Base-by-base conservation (phyloP, 2,888 invertebrate species). In the Scrobipalpa atriplicella region DNA sequence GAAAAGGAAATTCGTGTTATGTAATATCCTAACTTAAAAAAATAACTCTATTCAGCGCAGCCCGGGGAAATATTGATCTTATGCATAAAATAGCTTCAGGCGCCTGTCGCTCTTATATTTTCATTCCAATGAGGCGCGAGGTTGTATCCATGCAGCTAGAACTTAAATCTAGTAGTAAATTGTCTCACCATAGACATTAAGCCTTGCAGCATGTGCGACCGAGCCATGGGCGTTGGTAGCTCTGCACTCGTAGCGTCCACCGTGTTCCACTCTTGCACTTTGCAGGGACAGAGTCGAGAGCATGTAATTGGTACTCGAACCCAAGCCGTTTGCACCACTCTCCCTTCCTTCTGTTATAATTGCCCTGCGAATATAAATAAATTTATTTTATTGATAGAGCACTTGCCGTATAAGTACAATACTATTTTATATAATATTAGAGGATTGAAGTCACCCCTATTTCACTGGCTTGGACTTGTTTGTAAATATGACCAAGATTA, bases 161-260 rank as follows among this genome's bases (percentile, higher is more conserved):
- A 3, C 29, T 29, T 29, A 3, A 3, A 29, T 5, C 36, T 10
- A 36, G 21, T 36, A 52, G 43, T 65, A 10, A 13, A 54, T 63
- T 19, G 8, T 39, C 73, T 80, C 78, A 96, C 97, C 97, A 83
- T 96, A 97, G 77, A 97, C 96, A 85, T 97, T 97, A 64, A 97
- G 93, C 70, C 96, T 90, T 0, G 96, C 95, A 64, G 96, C 94
- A 85, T 97, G 96, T 61, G 94, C 94, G 18, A 95, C 94, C 38
- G 93, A 94, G 64, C 96, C 96, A 74, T 96, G 94, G 13, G 94
- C 92, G 84, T 97, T 97, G 71, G 94, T 94, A 0, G 97, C 97
- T 58, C 95, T 92, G 81, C 98, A 98, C 71, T 96, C 96, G 85
- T 98, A 98, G 51, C 96, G 94, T 0, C 97, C 98, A 1, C 97